phyloP scores from a whole-genome alignment of 2,797 vertebrate species.

The Channa striata region DNA sequence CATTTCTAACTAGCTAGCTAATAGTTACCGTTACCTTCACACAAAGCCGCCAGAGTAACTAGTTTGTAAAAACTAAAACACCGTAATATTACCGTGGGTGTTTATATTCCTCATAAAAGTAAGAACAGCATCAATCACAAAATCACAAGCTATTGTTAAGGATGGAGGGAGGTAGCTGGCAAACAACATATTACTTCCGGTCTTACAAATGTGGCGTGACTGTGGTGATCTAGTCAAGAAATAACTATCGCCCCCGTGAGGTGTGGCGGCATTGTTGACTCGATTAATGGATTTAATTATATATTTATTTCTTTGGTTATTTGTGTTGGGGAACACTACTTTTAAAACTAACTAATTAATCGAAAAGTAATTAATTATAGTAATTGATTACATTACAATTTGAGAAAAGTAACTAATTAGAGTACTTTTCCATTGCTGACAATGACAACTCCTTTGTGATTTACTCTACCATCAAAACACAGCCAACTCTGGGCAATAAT shows the following conservation, averaged over 20 bases:
- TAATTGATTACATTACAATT: no score
- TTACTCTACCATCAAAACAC: no score
- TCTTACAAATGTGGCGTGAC: not conserved
- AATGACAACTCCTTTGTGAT: no score
- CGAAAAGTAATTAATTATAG: no score
- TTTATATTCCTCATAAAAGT: not conserved
- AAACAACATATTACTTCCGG: slow-evolving; percentile 23
- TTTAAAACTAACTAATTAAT: no score
- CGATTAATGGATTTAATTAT: no score
- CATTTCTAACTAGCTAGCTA: slow-evolving; percentile 13
- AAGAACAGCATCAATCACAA: not conserved
- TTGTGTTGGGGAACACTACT: no score
- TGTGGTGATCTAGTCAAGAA: not conserved
- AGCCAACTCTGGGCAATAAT: no score
- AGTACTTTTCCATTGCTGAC: no score
- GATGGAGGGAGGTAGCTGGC: not conserved
- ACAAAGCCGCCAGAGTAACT: not conserved
- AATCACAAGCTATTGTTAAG: slow-evolving; percentile 36
- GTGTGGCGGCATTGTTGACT: slow-evolving; percentile 40
- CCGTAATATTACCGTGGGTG: not conserved
- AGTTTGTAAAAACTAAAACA: rapidly evolving
- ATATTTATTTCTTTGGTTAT: no score
- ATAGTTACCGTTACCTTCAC: not conserved
- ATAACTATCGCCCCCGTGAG: slow-evolving; percentile 36
- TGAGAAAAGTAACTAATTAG: no score